These are phyloP conservation scores for Campaea margaritaria DNA, from an alignment of 2,888 invertebrate genomes.

Conservation along the genomic window DNA sequence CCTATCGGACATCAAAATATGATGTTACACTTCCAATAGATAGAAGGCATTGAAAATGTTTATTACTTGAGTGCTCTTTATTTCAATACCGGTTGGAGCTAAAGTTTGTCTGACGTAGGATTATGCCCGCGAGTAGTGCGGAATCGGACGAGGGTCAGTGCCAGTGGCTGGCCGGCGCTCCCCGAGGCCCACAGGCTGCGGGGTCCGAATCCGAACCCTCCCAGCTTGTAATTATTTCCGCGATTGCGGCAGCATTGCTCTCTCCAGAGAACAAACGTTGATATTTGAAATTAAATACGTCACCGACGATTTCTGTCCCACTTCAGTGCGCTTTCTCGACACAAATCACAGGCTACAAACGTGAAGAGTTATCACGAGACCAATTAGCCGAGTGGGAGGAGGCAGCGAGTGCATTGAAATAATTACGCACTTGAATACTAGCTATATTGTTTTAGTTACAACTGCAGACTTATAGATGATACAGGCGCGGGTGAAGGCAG, in stretches of 20 bases:
- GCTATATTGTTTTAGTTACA: slow-evolving; percentile 5
- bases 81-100: slow-evolving; percentile 9
- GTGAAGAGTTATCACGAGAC: slow-evolving; percentile 34
- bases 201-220: slow-evolving; percentile 38
- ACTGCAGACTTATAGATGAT: slow-evolving; percentile 4
- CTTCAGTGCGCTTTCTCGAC: slow-evolving; percentile 32
- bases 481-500: slow-evolving; percentile 3
- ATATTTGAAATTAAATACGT: slow-evolving; percentile 22
- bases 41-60: slow-evolving; percentile 18
- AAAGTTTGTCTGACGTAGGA: slow-evolving; percentile 20
- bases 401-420: slow-evolving; percentile 12
- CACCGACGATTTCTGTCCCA: slow-evolving; percentile 16
- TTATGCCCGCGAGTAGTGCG: neutral
- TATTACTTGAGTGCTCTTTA: slow-evolving; percentile 1
- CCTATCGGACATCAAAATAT: slow-evolving; percentile 18
- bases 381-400: slow-evolving; percentile 32
- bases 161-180: neutral
- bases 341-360: slow-evolving; percentile 34
- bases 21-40: neutral
- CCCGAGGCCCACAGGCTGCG: slow-evolving; percentile 36
- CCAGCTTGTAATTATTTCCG: slow-evolving; percentile 50
- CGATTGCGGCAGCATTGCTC: slow-evolving; percentile 45
- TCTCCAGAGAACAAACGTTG: slow-evolving; percentile 32
- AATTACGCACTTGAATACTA: slow-evolving; percentile 19
- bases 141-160: neutral